Percentiles rank a stretch among this genome's conserved stretches.
Evolutionary conservation across 2,113 vertebrate species (phyloP).

Genomic region (Plectropomus leopardus): DNA sequence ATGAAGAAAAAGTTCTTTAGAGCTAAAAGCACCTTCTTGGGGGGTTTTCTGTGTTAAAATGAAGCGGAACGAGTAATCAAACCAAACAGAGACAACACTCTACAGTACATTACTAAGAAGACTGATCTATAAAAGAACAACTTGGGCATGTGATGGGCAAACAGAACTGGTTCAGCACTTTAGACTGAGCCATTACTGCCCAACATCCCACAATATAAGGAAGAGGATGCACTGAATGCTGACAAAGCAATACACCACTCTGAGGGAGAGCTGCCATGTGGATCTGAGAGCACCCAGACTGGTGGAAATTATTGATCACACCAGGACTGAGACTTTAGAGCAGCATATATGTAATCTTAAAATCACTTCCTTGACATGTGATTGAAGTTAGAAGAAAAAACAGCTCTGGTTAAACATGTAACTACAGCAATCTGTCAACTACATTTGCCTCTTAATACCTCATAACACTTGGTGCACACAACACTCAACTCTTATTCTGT

Average conservation of each 20-base stretch:
- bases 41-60: neutral
- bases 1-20: neutral
- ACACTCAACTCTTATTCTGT: neutral
- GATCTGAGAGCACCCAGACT: constrained; percentile 16
- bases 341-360: neutral
- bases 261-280: constrained; percentile 20
- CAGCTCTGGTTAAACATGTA: neutral
- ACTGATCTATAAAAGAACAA: constrained; percentile 8
- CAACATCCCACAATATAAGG: constrained; percentile 11
- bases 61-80: too few species aligned
- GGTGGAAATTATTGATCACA: constrained; percentile 40
- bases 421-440: neutral
- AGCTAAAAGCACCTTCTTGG: neutral
- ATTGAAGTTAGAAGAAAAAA: neutral
- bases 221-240: constrained; percentile 40
- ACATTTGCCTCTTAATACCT: neutral
- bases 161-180: constrained; percentile 59
- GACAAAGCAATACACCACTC: constrained; percentile 63
- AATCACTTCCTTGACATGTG: neutral
- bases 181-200: constrained; percentile 38
- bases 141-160: neutral
- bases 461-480: neutral
- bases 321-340: neutral
- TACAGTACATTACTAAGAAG: neutral
- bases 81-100: neutral